A percentile compares a stretch with the other conserved stretches of the same genome.
Evolutionary conservation across 2,113 vertebrate species (phyloP).

Genomic region (Zosterops lateralis): DNA sequence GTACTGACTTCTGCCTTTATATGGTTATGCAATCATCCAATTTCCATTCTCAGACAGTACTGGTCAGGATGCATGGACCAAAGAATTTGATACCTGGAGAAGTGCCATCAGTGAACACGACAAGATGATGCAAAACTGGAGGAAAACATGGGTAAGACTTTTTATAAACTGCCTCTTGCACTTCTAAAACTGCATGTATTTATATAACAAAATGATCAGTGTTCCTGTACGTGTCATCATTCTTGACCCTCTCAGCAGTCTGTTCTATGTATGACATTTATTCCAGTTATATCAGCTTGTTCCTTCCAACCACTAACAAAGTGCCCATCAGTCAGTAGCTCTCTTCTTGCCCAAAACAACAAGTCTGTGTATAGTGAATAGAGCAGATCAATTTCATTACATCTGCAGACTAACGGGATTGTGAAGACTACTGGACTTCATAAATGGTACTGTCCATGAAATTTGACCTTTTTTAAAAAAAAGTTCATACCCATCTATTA

Average conservation of each 20-base stretch:
- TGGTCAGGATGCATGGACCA: slow-evolving; percentile 69
- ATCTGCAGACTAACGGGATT: neutral
- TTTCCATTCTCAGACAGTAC: slow-evolving; percentile 74
- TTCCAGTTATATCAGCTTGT: neutral
- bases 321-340: neutral
- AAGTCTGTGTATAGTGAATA: neutral
- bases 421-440: neutral
- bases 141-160: slow-evolving; percentile 82
- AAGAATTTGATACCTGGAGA: slow-evolving; percentile 84
- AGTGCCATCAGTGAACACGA: slow-evolving; percentile 80
- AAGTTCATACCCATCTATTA: neutral
- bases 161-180: neutral
- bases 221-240: neutral
- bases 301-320: neutral
- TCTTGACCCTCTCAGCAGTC: neutral
- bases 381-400: neutral
- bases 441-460: neutral
- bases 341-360: neutral
- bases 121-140: slow-evolving; percentile 86
- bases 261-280: neutral
- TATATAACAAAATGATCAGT: neutral
- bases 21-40: neutral
- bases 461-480: neutral
- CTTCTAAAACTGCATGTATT: neutral
- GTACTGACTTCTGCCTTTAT: neutral